phyloP scores from a whole-genome alignment of 2,888 invertebrate genomes.

The Spisula solida region DNA sequence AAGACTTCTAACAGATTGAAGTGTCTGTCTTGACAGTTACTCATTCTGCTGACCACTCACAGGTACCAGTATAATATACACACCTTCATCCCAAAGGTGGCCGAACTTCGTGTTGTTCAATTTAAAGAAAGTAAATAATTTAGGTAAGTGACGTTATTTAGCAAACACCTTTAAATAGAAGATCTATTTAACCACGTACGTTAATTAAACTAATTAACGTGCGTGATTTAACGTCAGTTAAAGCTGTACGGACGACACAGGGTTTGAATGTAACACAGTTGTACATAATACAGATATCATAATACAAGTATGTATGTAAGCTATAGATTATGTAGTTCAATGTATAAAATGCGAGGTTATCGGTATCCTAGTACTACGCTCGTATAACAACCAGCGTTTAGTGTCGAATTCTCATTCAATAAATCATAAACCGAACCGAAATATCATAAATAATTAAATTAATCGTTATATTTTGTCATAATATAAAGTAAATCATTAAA shows the following conservation, averaged over 20 bases:
- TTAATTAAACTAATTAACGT: too few relatives aligned
- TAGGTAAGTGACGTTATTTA: too few relatives aligned
- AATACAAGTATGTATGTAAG: neutral
- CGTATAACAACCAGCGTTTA: neutral
- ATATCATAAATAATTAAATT: neutral
- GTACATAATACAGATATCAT: neutral
- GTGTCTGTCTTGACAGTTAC: too few relatives aligned
- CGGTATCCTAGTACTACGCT: neutral
- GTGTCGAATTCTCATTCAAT: neutral
- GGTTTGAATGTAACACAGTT: neutral
- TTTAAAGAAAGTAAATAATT: too few relatives aligned
- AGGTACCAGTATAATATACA: too few relatives aligned
- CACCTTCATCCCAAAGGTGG: too few relatives aligned
- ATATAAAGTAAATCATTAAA: conserved; percentile 8
- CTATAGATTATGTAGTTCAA: neutral
- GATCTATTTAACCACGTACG: too few relatives aligned
- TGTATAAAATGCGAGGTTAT: neutral
- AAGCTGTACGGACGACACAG: neutral
- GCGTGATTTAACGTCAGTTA: neutral
- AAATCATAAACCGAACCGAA: neutral
- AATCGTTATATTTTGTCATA: neutral
- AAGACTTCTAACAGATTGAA: too few relatives aligned
- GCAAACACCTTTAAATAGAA: too few relatives aligned
- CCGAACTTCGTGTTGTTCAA: too few relatives aligned
- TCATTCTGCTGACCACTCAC: too few relatives aligned